Evolutionary conservation across 2,888 invertebrate species (phyloP), one percentile per base, ranked within the genome.

Genomic region (Thecophora atra): DNA sequence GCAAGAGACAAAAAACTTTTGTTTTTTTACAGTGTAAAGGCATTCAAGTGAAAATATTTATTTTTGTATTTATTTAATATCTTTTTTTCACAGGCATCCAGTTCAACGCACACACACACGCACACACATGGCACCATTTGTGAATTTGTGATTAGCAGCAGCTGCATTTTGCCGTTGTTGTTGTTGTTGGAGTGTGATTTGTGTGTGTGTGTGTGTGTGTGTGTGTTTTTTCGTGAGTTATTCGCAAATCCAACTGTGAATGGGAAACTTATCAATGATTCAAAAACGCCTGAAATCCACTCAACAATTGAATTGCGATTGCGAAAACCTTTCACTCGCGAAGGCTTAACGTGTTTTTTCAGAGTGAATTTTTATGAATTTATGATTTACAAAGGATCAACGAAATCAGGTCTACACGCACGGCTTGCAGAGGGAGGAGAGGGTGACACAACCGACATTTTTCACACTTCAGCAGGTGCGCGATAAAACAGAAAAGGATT

Each of bases 341-440:
- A 24, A 19, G 21, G 52, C n/a, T 64, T 54, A n/a, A 54, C 30
- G 51, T 70, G 58, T 64, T 56, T 47, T 71, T 72, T 37, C 11
- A 37, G 37, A 70, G 62, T 72, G 68, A 70, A 72, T 70, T 64
- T 74, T 42, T 69, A 60, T 72, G 71, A 62, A 72, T 72, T 72
- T 72, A 66, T 71, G 60, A 56, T 5, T 26, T 28, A 11, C 30
- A 17, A 19, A 62, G 28, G 28, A 15, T 47, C 56, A 54, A 37
- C 37, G 24, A 24, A 24, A 24, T 21, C 13, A 67, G 17, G n/a
- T 19, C n/a, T 37, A 62, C 58, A 58, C 58, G 8, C 58, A 58
- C 58, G 24, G 24, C 1, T 6, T 6, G 2, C 7, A 56, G 11
- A 56, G 24, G 56, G 3, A 56, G 6, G 24, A 6, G 56, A 3